Evolutionary conservation across 1,140 invertebrate species (phyloP).

Genomic region (Drosophila albomicans): DNA sequence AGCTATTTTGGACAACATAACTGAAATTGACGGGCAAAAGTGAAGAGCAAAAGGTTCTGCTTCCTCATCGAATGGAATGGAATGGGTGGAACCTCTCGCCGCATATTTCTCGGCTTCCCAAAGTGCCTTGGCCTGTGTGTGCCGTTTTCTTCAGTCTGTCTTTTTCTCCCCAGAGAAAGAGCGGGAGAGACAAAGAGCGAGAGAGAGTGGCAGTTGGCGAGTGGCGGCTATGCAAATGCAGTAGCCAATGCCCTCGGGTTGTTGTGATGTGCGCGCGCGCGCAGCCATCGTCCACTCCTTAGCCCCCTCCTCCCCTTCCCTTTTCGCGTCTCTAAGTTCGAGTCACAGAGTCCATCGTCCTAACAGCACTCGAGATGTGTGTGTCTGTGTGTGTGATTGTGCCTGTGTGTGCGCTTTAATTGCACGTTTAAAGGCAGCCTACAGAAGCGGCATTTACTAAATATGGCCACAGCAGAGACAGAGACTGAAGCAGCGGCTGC

Average conservation of each 20-base stretch:
- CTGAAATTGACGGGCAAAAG: conserved; percentile 56
- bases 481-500: conserved; percentile 22
- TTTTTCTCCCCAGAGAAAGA: conserved; percentile 9
- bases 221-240: conserved; percentile 83
- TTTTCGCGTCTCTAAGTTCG: conserved; percentile 10
- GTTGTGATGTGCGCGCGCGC: conserved; percentile 80
- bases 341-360: conserved; percentile 32
- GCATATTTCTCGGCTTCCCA: conserved; percentile 23
- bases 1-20: conserved; percentile 60
- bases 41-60: conserved; percentile 35
- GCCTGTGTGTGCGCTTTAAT: conserved; percentile 71
- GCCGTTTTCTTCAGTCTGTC: background rate
- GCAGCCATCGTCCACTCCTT: conserved; percentile 34
- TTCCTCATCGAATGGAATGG: conserved; percentile 1
- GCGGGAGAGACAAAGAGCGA: background rate
- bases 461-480: conserved; percentile 64
- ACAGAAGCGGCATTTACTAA: conserved; percentile 83
- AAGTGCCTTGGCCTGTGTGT: conserved; percentile 15
- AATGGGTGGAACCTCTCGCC: conserved; percentile 18
- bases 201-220: conserved; percentile 29
- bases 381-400: conserved; percentile 22
- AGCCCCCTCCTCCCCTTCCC: conserved; percentile 13
- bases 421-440: conserved; percentile 81
- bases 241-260: conserved; percentile 84
- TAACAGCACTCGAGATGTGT: conserved; percentile 25